A percentile compares a stretch with the other conserved stretches of the same genome.
These are phyloP conservation scores for Columbina picui DNA, from an alignment of 2,113 vertebrate genomes.

Conservation along the genomic window DNA sequence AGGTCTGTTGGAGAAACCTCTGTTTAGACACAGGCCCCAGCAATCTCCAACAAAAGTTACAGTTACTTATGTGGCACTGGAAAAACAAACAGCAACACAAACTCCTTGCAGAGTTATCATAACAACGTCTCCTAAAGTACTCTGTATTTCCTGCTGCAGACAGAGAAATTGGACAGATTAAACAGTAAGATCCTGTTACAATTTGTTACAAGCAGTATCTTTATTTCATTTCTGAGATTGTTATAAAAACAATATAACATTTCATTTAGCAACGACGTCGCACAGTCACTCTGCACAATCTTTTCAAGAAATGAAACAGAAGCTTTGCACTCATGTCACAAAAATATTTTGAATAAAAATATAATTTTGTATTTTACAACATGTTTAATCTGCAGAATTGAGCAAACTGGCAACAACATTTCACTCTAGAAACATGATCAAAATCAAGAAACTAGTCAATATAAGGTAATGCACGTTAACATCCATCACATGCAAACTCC, in stretches of 20 bases:
- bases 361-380: background rate
- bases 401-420: background rate
- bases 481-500: background rate
- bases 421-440: background rate
- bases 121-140: background rate
- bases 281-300: background rate
- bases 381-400: background rate
- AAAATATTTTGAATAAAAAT: constrained; percentile 42
- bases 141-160: background rate
- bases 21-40: background rate
- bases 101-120: background rate
- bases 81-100: background rate
- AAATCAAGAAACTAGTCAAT: background rate
- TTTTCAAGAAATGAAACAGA: constrained; percentile 13
- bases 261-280: background rate
- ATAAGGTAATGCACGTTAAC: background rate
- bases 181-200: background rate
- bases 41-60: background rate
- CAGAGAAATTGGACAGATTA: background rate
- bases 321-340: background rate
- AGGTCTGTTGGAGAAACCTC: background rate
- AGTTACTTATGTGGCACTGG: background rate
- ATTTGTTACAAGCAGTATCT: background rate
- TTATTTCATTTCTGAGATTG: constrained; percentile 23
- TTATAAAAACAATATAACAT: background rate